These are phyloP conservation scores for Sanderia malayensis DNA, from an alignment of 30 jellyfish, hydroid and myxozoan species.

Conservation along the genomic window DNA sequence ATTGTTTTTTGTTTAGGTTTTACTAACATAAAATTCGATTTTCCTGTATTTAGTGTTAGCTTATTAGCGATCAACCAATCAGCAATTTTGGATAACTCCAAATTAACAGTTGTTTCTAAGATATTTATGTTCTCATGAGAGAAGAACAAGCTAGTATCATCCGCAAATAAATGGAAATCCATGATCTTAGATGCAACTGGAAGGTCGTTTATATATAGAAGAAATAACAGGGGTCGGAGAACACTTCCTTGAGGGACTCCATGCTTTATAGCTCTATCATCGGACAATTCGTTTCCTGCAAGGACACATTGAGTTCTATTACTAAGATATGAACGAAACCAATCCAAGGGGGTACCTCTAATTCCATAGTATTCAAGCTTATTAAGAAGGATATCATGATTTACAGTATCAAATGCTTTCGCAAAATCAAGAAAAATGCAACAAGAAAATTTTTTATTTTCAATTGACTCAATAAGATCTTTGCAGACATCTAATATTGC, in stretches of 20 bases:
- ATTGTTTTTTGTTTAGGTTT: conserved; percentile 17
- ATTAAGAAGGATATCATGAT: too few species aligned
- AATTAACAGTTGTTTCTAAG: conserved; percentile 9
- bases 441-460: conserved; percentile 20
- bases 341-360: too few species aligned
- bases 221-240: conserved; percentile 21
- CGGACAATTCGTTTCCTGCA: conserved; percentile 10
- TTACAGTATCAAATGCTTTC: too few species aligned
- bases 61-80: conserved; percentile 46
- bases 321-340: too few species aligned
- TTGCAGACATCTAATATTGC: conserved; percentile 21
- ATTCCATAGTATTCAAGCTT: too few species aligned
- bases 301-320: conserved; percentile 18
- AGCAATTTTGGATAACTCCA: conserved; percentile 15
- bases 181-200: conserved; percentile 14
- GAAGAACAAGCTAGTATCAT: conserved; percentile 33
- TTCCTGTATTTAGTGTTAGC: conserved; percentile 20
- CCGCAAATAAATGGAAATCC: conserved; percentile 40
- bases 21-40: conserved; percentile 21
- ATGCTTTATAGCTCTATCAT: neutral
- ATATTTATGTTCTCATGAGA: conserved; percentile 14
- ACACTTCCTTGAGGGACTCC: conserved; percentile 45
- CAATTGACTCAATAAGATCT: conserved; percentile 24
- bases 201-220: too few species aligned
- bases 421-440: conserved; percentile 24